phyloP scores from a whole-genome alignment of 1,140 invertebrate species.

The Macrobrachium nipponense region DNA sequence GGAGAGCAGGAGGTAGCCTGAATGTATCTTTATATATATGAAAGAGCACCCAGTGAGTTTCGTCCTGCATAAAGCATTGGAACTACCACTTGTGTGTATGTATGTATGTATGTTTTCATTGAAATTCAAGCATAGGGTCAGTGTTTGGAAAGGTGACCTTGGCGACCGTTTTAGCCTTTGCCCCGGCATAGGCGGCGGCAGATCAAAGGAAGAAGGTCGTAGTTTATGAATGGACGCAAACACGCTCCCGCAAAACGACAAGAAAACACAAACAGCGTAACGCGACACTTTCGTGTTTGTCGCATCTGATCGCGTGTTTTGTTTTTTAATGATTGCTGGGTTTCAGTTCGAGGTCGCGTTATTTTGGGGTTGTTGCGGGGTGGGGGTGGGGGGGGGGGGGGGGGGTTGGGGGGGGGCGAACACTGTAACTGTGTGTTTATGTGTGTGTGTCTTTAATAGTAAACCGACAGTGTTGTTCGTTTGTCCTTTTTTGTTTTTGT shows the following conservation, averaged over 20 bases:
- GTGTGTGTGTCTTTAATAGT: conserved; percentile 2
- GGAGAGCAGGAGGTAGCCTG: background rate
- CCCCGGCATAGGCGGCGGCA: background rate
- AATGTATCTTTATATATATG: conserved; percentile 18
- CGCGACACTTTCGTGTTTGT: too few relatives aligned
- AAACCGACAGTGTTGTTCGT: background rate
- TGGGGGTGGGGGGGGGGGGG: background rate
- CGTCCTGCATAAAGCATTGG: background rate
- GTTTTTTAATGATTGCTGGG: background rate
- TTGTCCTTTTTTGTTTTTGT: background rate
- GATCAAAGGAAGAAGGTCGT: background rate
- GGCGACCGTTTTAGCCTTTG: too few relatives aligned
- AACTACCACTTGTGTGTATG: conserved; percentile 1
- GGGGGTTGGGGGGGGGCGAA: too few relatives aligned
- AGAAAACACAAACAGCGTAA: background rate
- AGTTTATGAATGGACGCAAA: background rate
- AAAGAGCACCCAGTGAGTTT: background rate
- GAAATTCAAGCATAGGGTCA: too few relatives aligned
- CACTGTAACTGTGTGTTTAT: background rate
- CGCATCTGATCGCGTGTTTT: background rate
- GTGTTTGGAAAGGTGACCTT: too few relatives aligned
- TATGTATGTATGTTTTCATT: background rate
- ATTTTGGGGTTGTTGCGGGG: too few relatives aligned
- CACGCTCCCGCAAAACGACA: background rate
- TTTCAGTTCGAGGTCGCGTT: background rate